Percentiles rank a stretch among this genome's conserved stretches.
Conservation (phyloP, 2,888 invertebrate genomes). For the Pinctada fucata region DNA sequence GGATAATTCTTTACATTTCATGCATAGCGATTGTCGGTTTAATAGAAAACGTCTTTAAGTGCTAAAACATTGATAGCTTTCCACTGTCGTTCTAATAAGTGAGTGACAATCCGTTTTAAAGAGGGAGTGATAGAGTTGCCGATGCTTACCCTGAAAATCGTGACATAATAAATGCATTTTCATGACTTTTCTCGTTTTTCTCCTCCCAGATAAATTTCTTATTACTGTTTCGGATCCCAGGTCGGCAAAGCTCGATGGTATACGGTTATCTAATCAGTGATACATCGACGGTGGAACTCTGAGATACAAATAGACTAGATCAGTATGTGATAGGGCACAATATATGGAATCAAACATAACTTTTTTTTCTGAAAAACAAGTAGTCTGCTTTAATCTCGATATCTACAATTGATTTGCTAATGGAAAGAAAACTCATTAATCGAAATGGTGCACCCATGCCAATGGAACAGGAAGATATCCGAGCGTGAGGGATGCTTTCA, state of each 20-base stretch:
- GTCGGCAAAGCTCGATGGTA: not conserved
- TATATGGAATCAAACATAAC: not conserved
- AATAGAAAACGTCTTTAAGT: no score
- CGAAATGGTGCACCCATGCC: not conserved
- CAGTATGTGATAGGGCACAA: not conserved
- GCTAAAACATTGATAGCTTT: no score
- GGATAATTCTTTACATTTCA: no score
- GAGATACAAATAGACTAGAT: not conserved
- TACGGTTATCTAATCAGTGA: not conserved
- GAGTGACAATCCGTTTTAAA: no score
- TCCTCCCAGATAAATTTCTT: not conserved
- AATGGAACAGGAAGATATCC: no score
- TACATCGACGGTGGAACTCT: not conserved
- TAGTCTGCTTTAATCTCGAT: not conserved
- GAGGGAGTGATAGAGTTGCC: no score
- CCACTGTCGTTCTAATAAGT: no score
- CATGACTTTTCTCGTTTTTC: not conserved
- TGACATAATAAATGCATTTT: not conserved
- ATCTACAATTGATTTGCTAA: not conserved
- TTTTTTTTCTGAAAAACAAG: not conserved
- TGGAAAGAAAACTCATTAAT: not conserved
- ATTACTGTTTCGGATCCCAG: not conserved
- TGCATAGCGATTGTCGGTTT: no score
- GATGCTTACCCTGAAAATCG: not conserved
- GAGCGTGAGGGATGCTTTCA: no score